Evolutionary conservation across 2,113 vertebrate species (phyloP).

Genomic region (Ranitomeya variabilis): DNA sequence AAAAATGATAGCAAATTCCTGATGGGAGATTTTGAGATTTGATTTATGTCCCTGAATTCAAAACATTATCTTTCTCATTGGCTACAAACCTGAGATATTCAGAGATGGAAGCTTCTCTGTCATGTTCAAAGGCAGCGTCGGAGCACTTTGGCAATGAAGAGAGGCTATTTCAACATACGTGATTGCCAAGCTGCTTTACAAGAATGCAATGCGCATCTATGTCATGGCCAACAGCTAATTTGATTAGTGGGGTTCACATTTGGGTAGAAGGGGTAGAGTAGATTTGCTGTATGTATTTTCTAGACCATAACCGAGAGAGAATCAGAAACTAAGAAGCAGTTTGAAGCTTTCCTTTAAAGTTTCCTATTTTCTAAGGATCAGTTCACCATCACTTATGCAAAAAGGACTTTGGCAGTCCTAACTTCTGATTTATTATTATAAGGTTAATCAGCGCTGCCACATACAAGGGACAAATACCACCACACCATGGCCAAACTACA

Average conservation of each 20-base stretch:
- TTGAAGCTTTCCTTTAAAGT: too few species aligned
- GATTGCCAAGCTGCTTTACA: neutral
- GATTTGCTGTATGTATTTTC: too few species aligned
- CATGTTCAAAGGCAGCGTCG: neutral
- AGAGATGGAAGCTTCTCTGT: neutral
- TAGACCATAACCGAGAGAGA: too few species aligned
- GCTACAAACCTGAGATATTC: neutral
- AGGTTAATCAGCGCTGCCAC: neutral
- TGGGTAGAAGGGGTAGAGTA: too few species aligned
- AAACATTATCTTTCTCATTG: constrained; percentile 7
- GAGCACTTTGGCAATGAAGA: neutral
- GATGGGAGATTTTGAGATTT: neutral
- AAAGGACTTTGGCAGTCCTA: neutral
- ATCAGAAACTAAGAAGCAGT: too few species aligned
- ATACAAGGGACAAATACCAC: too few species aligned
- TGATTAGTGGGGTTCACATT: neutral
- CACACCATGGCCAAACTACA: too few species aligned
- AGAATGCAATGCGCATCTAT: neutral
- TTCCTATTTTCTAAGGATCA: too few species aligned
- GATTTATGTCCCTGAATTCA: neutral
- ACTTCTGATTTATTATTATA: neutral
- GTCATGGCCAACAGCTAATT: neutral
- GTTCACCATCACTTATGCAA: too few species aligned
- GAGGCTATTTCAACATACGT: neutral
- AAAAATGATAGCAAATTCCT: constrained; percentile 22